Base-by-base conservation (phyloP, 2,888 invertebrate genomes). In the Girardia tigrina region DNA sequence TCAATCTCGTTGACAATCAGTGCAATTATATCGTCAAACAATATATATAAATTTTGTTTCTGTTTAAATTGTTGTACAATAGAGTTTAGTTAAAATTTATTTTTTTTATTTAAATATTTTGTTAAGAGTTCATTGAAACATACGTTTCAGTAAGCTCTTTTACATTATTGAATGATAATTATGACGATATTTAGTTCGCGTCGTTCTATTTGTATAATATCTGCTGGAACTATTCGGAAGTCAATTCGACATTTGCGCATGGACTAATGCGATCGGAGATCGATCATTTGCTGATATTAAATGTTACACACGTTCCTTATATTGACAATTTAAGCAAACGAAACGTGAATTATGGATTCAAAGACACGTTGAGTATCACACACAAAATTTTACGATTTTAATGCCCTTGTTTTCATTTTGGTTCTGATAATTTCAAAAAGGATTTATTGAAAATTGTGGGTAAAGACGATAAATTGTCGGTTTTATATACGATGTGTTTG, bases 141-240 rank as follows among this genome's bases (percentile, higher is more conserved):
- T n/a, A n/a, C n/a, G n/a, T n/a, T n/a, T n/a, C n/a, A n/a, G n/a
- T n/a, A n/a, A n/a, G n/a, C n/a, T n/a, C n/a, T n/a, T n/a, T n/a
- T n/a, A n/a, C n/a, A n/a, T n/a, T n/a, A n/a, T n/a, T n/a, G n/a
- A n/a, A n/a, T n/a, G n/a, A n/a, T n/a, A n/a, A n/a, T n/a, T n/a
- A n/a, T n/a, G 82, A 82, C 72, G 80, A 80, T 69, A 79, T 82
- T 42, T 82, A 82, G 82, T 82, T 82, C 75, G 81, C 82, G 0
- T 80, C 81, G 0, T 82, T 81, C 77, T 82, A 81, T 77, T 80
- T 81, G 1, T 80, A 81, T 74, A 82, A 81, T 77, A 80, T 80
- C 0, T 78, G 80, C 75, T 82, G 82, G 82, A 82, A 82, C 77
- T 82, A 80, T 77, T 79, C 81, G 0, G 81, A 82, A 74, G 79